phyloP scores from a whole-genome alignment of 64 coral and sea anemone species.

The Actinia equina region DNA sequence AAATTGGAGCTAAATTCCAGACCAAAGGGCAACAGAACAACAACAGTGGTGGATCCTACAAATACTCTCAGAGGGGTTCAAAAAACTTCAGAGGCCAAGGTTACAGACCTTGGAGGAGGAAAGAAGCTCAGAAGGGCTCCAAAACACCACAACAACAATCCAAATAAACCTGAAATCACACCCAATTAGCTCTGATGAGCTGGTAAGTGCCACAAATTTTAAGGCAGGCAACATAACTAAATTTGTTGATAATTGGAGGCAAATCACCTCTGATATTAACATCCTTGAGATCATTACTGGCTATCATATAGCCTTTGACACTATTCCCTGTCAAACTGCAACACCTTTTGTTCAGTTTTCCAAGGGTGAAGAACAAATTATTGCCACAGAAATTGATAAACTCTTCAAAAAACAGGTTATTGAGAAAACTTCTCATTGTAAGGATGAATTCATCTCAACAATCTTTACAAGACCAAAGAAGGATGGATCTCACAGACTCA shows the following conservation, averaged over 20 bases:
- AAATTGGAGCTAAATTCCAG: conserved; percentile 37
- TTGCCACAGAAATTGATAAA: conserved; percentile 33
- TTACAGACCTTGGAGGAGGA: neutral
- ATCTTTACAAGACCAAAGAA: conserved; percentile 39
- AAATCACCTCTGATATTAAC: conserved; percentile 28
- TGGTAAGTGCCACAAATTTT: conserved; percentile 28
- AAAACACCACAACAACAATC: neutral
- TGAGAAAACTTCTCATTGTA: conserved; percentile 1
- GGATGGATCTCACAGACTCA: conserved; percentile 59
- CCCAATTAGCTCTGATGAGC: no score
- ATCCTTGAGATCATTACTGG: no score
- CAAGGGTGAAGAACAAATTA: conserved; percentile 15
- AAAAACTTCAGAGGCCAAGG: conserved; percentile 7
- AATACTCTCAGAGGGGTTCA: neutral
- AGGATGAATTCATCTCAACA: conserved; percentile 49
- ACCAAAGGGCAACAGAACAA: neutral
- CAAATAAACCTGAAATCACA: neutral
- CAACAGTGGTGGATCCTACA: neutral
- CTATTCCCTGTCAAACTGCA: no score
- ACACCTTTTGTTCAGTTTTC: conserved; percentile 20
- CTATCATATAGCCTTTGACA: no score
- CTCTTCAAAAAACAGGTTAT: conserved; percentile 57
- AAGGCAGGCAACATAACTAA: conserved; percentile 23
- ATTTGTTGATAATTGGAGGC: conserved; percentile 13
- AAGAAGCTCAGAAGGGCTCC: neutral